Conservation (phyloP, 2,888 invertebrate genomes). For the Lycaena phlaeas region DNA sequence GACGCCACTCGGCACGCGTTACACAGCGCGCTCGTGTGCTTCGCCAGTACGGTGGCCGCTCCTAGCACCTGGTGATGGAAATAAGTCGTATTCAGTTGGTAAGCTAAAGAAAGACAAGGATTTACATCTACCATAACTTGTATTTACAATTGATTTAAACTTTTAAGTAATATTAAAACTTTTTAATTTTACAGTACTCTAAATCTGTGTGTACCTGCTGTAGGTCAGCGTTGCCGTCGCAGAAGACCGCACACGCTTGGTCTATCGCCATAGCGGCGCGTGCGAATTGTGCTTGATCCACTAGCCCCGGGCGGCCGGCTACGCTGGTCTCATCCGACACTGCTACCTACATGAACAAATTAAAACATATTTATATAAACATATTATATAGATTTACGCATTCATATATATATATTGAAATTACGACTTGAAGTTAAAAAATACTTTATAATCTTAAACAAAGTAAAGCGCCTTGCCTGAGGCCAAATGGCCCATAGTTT, state of each 20-base stretch:
- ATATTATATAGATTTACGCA: too few relatives aligned
- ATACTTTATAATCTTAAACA: too few relatives aligned
- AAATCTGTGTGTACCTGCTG: slow-evolving; percentile 68
- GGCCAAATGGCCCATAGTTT: too few relatives aligned
- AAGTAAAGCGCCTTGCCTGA: too few relatives aligned
- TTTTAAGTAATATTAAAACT: too few relatives aligned
- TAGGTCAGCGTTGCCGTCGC: slow-evolving; percentile 80
- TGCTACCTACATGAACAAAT: slow-evolving; percentile 78
- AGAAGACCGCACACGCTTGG: slow-evolving; percentile 86
- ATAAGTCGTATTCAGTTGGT: too few relatives aligned
- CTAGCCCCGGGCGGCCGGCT: slow-evolving; percentile 89
- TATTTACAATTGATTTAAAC: too few relatives aligned
- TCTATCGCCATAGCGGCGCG: slow-evolving; percentile 93
- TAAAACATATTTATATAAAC: background rate
- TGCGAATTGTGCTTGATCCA: slow-evolving; percentile 90
- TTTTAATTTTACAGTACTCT: too few relatives aligned
- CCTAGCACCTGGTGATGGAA: slow-evolving; percentile 85
- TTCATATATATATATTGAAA: too few relatives aligned
- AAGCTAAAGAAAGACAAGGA: too few relatives aligned
- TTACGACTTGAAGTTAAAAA: too few relatives aligned
- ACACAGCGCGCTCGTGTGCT: slow-evolving; percentile 95
- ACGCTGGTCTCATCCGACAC: slow-evolving; percentile 92
- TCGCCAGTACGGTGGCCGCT: slow-evolving; percentile 94
- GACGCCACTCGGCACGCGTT: slow-evolving; percentile 96
- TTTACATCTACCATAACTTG: too few relatives aligned